A percentile compares a stretch with the other conserved stretches of the same genome.
These are phyloP conservation scores for Rhyzopertha dominica DNA, from an alignment of 1,140 invertebrate species.

Conservation along the genomic window DNA sequence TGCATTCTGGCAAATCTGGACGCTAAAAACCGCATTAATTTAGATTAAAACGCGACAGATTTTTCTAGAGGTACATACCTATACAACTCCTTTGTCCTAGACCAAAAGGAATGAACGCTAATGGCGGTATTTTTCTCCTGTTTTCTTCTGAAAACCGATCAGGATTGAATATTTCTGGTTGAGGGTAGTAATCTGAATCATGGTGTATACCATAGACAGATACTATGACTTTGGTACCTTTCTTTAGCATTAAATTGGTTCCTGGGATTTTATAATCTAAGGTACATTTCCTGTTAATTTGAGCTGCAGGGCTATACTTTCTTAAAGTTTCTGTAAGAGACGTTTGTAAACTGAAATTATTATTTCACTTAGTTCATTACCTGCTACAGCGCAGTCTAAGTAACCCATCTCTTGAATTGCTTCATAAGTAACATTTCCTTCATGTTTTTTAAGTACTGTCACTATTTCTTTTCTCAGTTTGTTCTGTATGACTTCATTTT, in stretches of 20 bases:
- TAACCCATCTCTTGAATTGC: slow-evolving; percentile 41
- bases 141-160: slow-evolving; percentile 31
- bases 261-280: slow-evolving; percentile 45
- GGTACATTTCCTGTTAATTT: slow-evolving; percentile 49
- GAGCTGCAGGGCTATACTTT: slow-evolving; percentile 50
- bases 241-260: slow-evolving; percentile 25
- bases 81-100: slow-evolving; percentile 54
- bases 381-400: slow-evolving; percentile 27
- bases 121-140: slow-evolving; percentile 41
- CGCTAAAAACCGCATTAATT: too few relatives aligned
- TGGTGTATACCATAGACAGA: slow-evolving; percentile 54
- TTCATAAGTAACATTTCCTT: slow-evolving; percentile 39
- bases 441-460: slow-evolving; percentile 15
- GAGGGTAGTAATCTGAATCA: slow-evolving; percentile 47
- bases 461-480: slow-evolving; percentile 47
- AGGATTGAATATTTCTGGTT: slow-evolving; percentile 34
- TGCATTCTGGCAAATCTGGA: slow-evolving; percentile 42
- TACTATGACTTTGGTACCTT: slow-evolving; percentile 43
- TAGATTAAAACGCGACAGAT: too few relatives aligned
- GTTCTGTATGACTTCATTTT: slow-evolving; percentile 49
- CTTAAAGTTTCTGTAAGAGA: slow-evolving; percentile 55
- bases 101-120: slow-evolving; percentile 55
- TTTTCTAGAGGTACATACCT: too few relatives aligned
- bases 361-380: too few relatives aligned
- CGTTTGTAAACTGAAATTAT: too few relatives aligned